A percentile compares a stretch with the other conserved stretches of the same genome.
Evolutionary conservation across 2,113 vertebrate genomes (phyloP).

Genomic region (Ovibos moschatus): DNA sequence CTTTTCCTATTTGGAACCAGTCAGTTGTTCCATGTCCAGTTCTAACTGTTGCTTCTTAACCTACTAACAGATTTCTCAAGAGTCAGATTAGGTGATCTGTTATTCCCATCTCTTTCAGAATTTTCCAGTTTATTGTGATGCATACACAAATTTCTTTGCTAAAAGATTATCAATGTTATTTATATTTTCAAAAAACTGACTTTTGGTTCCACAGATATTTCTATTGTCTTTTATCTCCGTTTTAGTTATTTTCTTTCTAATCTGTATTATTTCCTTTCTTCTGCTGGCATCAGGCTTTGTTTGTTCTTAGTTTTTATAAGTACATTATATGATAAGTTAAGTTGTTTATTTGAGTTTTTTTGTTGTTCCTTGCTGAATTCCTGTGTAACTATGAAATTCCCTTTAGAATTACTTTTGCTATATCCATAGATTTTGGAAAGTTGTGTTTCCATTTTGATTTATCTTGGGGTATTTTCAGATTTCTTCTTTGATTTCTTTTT

Average conservation of each 20-base stretch:
- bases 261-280: neutral
- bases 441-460: neutral
- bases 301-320: neutral
- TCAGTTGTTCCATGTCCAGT: neutral
- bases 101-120: neutral
- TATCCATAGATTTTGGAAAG: neutral
- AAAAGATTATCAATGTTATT: neutral
- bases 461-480: neutral
- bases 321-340: neutral
- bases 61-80: neutral
- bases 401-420: neutral
- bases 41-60: neutral
- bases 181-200: neutral
- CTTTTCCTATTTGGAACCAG: neutral
- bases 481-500: neutral
- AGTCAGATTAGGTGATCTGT: neutral
- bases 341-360: neutral
- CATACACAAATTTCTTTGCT: neutral
- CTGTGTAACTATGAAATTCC: neutral
- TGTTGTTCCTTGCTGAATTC: neutral
- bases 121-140: neutral
- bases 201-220: neutral
- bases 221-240: neutral
- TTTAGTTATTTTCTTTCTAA: neutral
- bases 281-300: neutral